Base-by-base conservation (phyloP, 2,113 vertebrate species). In the Fulica atra region DNA sequence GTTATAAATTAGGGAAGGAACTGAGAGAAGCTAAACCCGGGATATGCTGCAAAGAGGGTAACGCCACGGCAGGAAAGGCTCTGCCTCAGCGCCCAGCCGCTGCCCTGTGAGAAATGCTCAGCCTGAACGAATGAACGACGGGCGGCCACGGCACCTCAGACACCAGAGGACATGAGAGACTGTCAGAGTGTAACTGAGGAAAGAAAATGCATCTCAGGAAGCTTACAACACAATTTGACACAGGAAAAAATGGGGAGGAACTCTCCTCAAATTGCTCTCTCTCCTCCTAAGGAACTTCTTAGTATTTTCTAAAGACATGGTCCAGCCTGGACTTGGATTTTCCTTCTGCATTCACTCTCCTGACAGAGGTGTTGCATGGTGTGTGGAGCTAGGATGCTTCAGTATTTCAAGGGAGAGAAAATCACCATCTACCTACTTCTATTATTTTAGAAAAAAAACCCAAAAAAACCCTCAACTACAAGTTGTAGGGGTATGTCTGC, bases 121-220 rank as follows among this genome's bases (percentile, higher is more conserved):
- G 16, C 29, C 57, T 4, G 5, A 54, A 86, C 4, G 5, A 54
- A 81, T 31, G 6, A 57, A 33, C 26, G 12, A 54, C 6, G 8
- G 4, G 36, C 25, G 44, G 36, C 28, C 84, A 81, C 5, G 12
- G 26, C 20, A 69, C 24, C 70, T 59, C 18, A 64, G 54, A 33
- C 11, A 9, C 24, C 44, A 69, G 64, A 88, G 2, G 9, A 44
- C 3, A 1, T 13, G 25, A 77, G 50, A 14, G 23, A 54, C 15
- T 53, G n/a, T 10, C 0, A 0, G 46, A 64, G 26, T 24, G 54
- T 46, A 72, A 38, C 0, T 51, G 68, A 17, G 35, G 10, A 4
- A 46, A 63, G 68, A 81, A 59, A 3, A 19, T 0, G 15, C 31
- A 76, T 7, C 16, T 72, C 48, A 16, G 28, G 35, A 13, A 80